Evolutionary conservation across 2,888 invertebrate genomes (phyloP).

Genomic region (Erebia palarica): DNA sequence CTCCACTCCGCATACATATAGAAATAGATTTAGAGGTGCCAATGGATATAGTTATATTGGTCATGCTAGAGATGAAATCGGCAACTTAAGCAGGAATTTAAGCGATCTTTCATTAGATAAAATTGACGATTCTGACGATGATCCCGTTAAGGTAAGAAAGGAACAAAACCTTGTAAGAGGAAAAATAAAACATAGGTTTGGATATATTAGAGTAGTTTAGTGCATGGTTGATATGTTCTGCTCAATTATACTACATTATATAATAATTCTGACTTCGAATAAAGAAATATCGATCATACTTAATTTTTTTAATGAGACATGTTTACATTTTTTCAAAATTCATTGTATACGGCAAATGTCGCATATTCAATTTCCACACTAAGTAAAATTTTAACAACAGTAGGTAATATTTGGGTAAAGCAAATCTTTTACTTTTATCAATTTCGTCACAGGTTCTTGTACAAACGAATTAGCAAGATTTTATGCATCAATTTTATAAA

Average conservation of each 20-base stretch:
- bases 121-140: slow-evolving; percentile 71
- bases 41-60: slow-evolving; percentile 48
- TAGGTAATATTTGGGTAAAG: background rate
- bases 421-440: too few species aligned
- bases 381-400: too few species aligned
- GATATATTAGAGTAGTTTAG: background rate
- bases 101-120: slow-evolving; percentile 73
- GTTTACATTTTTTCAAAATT: background rate
- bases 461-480: too few species aligned
- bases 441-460: too few species aligned
- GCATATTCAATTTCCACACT: background rate
- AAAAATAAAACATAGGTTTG: background rate
- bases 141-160: slow-evolving; percentile 66
- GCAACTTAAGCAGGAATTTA: slow-evolving; percentile 60
- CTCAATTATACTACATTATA: background rate
- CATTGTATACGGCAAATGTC: background rate
- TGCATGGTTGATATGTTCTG: background rate
- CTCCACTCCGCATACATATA: slow-evolving; percentile 69
- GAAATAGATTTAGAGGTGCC: slow-evolving; percentile 60
- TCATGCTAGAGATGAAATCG: slow-evolving; percentile 56
- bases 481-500: background rate
- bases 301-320: background rate
- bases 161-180: background rate
- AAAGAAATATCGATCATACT: background rate
- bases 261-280: background rate